Percentiles rank a stretch among this genome's conserved stretches.
Conservation (phyloP, 2,888 invertebrate genomes). For the Didymodactylos carnosus region DNA sequence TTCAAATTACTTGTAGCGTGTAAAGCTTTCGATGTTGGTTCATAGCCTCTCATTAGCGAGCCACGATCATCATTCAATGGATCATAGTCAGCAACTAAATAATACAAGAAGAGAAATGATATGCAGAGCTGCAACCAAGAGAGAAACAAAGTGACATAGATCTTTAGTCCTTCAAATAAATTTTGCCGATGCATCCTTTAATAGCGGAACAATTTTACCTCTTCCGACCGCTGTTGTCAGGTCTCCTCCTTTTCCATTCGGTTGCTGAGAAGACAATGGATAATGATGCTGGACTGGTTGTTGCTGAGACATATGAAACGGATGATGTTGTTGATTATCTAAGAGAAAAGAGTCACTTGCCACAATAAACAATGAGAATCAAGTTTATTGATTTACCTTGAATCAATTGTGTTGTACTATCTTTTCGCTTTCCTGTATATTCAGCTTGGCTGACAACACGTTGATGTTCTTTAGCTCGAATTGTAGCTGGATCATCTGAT, state of each 20-base stretch:
- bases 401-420: not conserved
- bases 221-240: no score
- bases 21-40: not conserved
- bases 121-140: conserved; percentile 36
- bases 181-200: no score
- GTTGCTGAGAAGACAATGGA: no score
- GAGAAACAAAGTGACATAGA: no score
- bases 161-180: no score
- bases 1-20: not conserved
- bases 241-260: no score
- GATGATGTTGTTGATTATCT: no score
- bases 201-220: no score
- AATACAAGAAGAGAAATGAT: conserved; percentile 34
- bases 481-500: conserved; percentile 11
- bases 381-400: not conserved
- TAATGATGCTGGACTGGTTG: no score
- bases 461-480: conserved; percentile 8
- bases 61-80: conserved; percentile 72
- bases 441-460: conserved; percentile 1
- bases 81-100: conserved; percentile 60
- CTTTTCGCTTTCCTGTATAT: not conserved
- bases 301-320: no score
- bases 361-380: no score
- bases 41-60: conserved; percentile 39
- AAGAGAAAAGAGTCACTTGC: no score